These are phyloP conservation scores for Parnassius mnemosyne DNA, from an alignment of 2,888 invertebrate genomes.

Conservation along the genomic window DNA sequence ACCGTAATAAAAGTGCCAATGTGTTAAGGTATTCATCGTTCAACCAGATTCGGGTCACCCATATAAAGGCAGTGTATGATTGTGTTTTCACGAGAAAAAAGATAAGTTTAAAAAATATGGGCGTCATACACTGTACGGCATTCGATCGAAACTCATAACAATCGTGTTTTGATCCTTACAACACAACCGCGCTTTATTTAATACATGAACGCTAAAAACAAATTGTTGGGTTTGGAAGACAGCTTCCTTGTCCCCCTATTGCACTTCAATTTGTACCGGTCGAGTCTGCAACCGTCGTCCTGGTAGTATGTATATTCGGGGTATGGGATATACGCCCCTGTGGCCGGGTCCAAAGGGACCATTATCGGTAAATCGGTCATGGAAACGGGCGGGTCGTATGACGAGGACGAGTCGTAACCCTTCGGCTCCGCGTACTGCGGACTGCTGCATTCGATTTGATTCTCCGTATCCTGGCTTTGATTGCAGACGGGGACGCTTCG, in stretches of 20 bases:
- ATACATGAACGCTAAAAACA: conserved; percentile 78
- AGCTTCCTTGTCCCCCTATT: conserved; percentile 49
- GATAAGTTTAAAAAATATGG: conserved; percentile 52
- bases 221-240: conserved; percentile 61
- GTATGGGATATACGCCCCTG: conserved; percentile 65
- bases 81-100: conserved; percentile 34
- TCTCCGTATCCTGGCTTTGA: conserved; percentile 58
- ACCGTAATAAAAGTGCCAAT: conserved; percentile 63
- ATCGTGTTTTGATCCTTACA: conserved; percentile 32
- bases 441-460: conserved; percentile 54
- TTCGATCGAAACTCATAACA: conserved; percentile 75
- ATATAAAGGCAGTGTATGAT: conserved; percentile 62
- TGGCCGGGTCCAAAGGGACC: conserved; percentile 61
- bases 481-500: conserved; percentile 72
- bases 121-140: conserved; percentile 72
- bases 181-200: conserved; percentile 56
- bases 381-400: conserved; percentile 57
- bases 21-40: conserved; percentile 48
- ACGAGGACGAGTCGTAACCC: conserved; percentile 52
- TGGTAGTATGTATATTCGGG: conserved; percentile 67
- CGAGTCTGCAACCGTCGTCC: conserved; percentile 54
- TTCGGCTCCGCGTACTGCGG: conserved; percentile 71
- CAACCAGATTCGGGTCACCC: conserved; percentile 80
- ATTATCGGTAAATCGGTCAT: conserved; percentile 67
- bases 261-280: conserved; percentile 51